Conservation (phyloP, 2,797 vertebrate species). For the Apogon talboti region DNA sequence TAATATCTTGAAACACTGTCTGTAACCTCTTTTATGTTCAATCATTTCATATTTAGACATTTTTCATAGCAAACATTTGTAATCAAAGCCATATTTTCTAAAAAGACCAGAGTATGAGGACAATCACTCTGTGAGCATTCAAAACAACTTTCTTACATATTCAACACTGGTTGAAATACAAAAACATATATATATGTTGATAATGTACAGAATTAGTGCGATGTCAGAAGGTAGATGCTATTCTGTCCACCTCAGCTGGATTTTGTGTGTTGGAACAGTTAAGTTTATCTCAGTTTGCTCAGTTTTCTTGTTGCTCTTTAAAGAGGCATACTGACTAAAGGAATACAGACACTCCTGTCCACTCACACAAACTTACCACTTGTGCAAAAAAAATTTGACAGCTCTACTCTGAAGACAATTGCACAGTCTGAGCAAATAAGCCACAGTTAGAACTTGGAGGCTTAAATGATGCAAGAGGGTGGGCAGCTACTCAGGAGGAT, state of each 20-base stretch:
- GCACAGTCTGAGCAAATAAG: slow-evolving; percentile 67
- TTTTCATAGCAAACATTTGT: too few relatives aligned
- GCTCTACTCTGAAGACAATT: slow-evolving; percentile 77
- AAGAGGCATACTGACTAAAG: slow-evolving; percentile 75
- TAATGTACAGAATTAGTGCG: too few relatives aligned
- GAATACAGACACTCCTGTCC: slow-evolving; percentile 69
- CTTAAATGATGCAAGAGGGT: slow-evolving; percentile 87
- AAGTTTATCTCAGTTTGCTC: slow-evolving; percentile 53
- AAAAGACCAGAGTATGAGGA: too few relatives aligned
- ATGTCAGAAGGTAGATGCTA: neutral
- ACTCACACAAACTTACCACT: slow-evolving; percentile 70
- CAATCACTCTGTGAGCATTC: too few relatives aligned
- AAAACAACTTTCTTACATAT: too few relatives aligned
- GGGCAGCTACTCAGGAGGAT: slow-evolving; percentile 84
- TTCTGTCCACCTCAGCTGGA: slow-evolving; percentile 2
- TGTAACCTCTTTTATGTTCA: too few relatives aligned
- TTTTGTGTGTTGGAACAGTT: slow-evolving; percentile 40
- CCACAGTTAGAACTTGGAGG: slow-evolving; percentile 73
- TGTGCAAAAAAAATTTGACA: slow-evolving; percentile 71
- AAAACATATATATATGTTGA: too few relatives aligned
- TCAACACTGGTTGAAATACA: too few relatives aligned
- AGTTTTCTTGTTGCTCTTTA: slow-evolving; percentile 73
- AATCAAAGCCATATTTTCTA: too few relatives aligned
- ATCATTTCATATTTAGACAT: too few relatives aligned
- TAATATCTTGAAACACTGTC: too few relatives aligned